Evolutionary conservation across 2,888 invertebrate species (phyloP), one percentile per base, ranked within the genome.

Genomic region (Lycocerus yunnanus): DNA sequence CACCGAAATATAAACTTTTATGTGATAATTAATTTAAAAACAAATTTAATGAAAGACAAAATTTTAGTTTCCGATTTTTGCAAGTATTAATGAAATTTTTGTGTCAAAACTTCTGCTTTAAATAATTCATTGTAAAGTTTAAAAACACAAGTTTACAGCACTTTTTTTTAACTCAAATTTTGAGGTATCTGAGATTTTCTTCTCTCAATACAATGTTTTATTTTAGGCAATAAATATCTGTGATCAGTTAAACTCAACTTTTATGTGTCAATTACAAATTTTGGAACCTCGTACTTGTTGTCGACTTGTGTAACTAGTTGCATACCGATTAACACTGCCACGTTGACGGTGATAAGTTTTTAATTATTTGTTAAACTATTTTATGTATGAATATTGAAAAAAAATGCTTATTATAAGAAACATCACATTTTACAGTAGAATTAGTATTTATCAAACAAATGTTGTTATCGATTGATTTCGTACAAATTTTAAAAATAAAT

Each of bases 1-100:
- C 83, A 95, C 94, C 0, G 96, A 97, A 89, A 92, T 96, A 80
- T 95, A 89, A 89, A 82, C 14, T 24, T n/a, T 14, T 14, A 11
- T 67, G 43, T 21, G 61, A 61, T 61, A 18, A 16, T 61, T 16
- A 15, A 61, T 27, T 43, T 43, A 43, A 43, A 43, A 6, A 43
- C n/a, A 43, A 43, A 1, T 27, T 27, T 3, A 3, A 24, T 13
- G 13, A 24, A 13, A 27, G 11, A 27, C 10, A 27, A 18, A 4
- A 3, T 13, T 27, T 3, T 13, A 27, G 13, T 27, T 27, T 27
- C 27, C 43, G 43, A 43, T 43, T 43, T 43, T 43, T 43, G 43
- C n/a, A 43, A 43, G 43, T 43, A n/a, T n/a, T 43, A 43, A 43
- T 43, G 43, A 43, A 43, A 43, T 43, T 43, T 43, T n/a, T 43